Evolutionary conservation across 2,113 vertebrate genomes (phyloP), one percentile per base, ranked within the genome.

Genomic region (Tachycineta bicolor): DNA sequence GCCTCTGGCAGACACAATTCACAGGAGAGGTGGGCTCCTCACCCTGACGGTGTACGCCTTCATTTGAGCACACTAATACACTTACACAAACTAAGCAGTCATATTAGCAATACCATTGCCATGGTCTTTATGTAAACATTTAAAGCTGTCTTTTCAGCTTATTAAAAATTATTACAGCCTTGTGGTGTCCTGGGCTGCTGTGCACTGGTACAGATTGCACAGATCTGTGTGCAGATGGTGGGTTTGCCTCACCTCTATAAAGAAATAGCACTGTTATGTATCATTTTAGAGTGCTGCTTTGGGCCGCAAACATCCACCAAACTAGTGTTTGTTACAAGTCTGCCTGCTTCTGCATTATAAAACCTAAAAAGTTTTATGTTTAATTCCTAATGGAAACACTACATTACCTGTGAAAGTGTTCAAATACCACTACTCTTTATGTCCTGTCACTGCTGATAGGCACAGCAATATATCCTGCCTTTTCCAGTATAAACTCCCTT

Each of bases 371-470:
- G 76, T 88, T 96, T 97, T 95, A 96, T 50, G 67, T 46, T 75
- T 91, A 93, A 93, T 95, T 94, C 95, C 97, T 96, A 76, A 64
- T 92, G 95, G 97, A 97, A 97, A 97, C 95, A 88, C 94, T 84
- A 89, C 56, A 90, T 88, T 90, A 95, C 94, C 90, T 55, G 63
- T 29, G 87, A 73, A 94, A 91, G 50, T 44, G 93, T 97, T 94
- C 97, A 94, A 95, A 97, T 85, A 95, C 92, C 39, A 84, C 75
- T 94, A 87, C 80, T 90, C 43, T 94, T 97, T 97, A 96, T 97
- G 94, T 62, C 64, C 91, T 34, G 71, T 65, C 88, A 59, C 81
- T 92, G 68, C 34, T 69, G 58, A 82, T 49, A 62, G 46, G 53
- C 80, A 65, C 44, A 80, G 96, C 92, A 91, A 96, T 94, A 97